Conservation (phyloP, 2,888 invertebrate genomes). For the Calliphora vomitoria region DNA sequence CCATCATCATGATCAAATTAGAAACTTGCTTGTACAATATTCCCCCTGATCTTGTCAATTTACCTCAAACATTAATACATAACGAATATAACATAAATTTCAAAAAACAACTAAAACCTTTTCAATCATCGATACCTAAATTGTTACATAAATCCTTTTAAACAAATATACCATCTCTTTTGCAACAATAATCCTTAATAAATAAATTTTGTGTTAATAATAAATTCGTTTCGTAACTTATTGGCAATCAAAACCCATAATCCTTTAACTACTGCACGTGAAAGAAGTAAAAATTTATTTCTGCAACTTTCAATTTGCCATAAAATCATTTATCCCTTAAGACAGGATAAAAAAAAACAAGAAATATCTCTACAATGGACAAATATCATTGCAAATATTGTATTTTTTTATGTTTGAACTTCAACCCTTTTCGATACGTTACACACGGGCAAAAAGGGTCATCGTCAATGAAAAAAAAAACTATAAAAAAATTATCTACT, state of each 20-base stretch:
- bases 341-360: conserved; percentile 22
- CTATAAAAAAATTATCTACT: conserved; percentile 71
- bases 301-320: conserved; percentile 65
- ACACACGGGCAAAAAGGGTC: conserved; percentile 60
- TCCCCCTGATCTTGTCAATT: too few species aligned
- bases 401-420: conserved; percentile 8
- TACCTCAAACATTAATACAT: too few species aligned
- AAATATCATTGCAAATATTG: conserved; percentile 46
- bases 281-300: conserved; percentile 50
- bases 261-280: conserved; percentile 59
- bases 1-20: too few species aligned
- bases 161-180: neutral
- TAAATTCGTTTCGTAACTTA: conserved; percentile 47
- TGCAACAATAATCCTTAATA: conserved; percentile 24
- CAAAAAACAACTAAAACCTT: too few species aligned
- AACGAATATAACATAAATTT: neutral
- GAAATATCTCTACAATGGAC: conserved; percentile 16
- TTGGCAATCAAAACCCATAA: conserved; percentile 64
- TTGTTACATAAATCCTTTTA: neutral
- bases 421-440: conserved; percentile 48
- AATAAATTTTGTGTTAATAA: conserved; percentile 49
- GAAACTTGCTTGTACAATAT: too few species aligned
- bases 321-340: conserved; percentile 64
- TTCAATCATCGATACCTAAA: neutral
- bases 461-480: conserved; percentile 62